Base-by-base conservation (phyloP, 2,113 vertebrate genomes). In the Brachyistius frenatus region DNA sequence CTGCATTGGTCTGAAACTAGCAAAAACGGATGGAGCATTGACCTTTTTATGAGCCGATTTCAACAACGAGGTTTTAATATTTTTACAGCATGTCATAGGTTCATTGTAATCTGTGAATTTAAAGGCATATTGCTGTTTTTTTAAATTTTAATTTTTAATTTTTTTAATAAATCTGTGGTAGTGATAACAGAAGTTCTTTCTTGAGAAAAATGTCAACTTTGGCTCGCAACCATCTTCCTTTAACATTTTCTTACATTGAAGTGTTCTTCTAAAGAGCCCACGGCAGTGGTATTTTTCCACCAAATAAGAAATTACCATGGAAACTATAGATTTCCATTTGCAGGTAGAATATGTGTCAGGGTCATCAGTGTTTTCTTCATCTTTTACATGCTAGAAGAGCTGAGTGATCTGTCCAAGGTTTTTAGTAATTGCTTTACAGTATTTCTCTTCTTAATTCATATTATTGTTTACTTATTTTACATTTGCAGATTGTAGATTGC, bases 291-390 rank as follows among this genome's bases (percentile, higher is more conserved):
- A 49, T 39, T 23, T 5, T 8, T 13, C 47, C 13, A 8, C 23
- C 9, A 11, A 33, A 1, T 54, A 30, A 10, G 66, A 49, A 56
- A 56, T 62, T 33, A 30, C 80, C 76, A 83, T 85, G 54, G 73
- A 85, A 85, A 72, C 70, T 44, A 31, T 39, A 39, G 23, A 14
- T 32, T 50, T 35, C 23, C 36, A 56, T 77, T 35, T 63, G 68
- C 37, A 69, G 49, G 11, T 16, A 33, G 49, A 61, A 23, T 54
- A 10, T 58, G 36, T 57, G 44, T 76, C 49, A 58, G 41, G 60
- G 83, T 79, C 39, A 65, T 73, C 55, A 16, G 10, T 31, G 56
- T 44, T 9, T 44, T 50, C 33, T 58, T 23, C 30, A 3, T 13
- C 31, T 58, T 44, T 60, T 39, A 31, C 15, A 31, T 4, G 41